Evolutionary conservation across 2,888 invertebrate species (phyloP).

Genomic region (Tetramorium bicarinatum): DNA sequence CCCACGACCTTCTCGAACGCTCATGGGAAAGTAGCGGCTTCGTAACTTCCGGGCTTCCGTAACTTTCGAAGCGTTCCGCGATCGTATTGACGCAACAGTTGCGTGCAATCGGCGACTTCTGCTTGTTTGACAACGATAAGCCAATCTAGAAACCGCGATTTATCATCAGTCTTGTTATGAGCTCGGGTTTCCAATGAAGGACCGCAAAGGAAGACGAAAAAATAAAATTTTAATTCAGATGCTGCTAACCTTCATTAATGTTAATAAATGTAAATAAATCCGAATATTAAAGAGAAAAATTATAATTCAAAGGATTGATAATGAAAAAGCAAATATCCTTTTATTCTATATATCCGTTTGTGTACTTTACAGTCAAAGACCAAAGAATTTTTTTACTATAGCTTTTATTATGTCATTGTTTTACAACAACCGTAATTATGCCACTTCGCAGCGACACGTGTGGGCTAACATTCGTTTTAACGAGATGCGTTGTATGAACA

Average conservation of each 20-base stretch:
- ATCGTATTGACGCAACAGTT: conserved; percentile 71
- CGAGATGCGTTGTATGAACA: conserved; percentile 4
- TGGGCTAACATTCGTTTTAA: conserved; percentile 14
- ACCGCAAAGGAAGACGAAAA: neutral
- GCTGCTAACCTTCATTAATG: conserved; percentile 2
- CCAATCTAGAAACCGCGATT: neutral
- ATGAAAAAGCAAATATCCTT: neutral
- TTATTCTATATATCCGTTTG: neutral
- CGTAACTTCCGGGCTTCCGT: conserved; percentile 78
- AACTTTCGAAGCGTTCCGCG: conserved; percentile 74
- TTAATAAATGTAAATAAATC: neutral
- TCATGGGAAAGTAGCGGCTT: conserved; percentile 76
- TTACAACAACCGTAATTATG: neutral
- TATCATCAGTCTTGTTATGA: neutral
- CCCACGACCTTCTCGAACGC: conserved; percentile 69
- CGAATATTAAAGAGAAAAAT: conserved; percentile 7
- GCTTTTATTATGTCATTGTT: neutral
- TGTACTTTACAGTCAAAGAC: neutral
- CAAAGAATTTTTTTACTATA: neutral
- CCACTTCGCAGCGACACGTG: neutral
- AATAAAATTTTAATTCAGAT: conserved; percentile 33
- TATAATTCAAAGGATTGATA: neutral
- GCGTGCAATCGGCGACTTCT: conserved; percentile 23
- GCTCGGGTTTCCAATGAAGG: neutral
- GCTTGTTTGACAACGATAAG: conserved; percentile 49